A percentile compares a stretch with the other conserved stretches of the same genome.
Conservation (phyloP, 1,140 invertebrate genomes). For the Mycetomoellerius zeteki region DNA sequence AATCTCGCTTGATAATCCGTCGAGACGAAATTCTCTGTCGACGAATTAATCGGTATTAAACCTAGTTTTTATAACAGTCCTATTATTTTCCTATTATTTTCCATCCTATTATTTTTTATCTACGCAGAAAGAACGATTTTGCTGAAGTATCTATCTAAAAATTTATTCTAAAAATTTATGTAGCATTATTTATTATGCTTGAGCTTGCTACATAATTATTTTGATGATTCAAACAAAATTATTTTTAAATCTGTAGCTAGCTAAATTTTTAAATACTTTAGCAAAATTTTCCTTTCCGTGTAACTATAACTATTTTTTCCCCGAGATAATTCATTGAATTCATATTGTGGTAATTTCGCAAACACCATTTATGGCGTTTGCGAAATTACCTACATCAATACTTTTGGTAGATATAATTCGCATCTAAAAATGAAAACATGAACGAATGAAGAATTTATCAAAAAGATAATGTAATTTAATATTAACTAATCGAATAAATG, state of each 20-base stretch:
- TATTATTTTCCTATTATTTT: too few relatives aligned
- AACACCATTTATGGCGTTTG: neutral
- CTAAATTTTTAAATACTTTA: too few relatives aligned
- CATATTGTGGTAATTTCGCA: too few relatives aligned
- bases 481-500: neutral
- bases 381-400: neutral
- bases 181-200: too few relatives aligned
- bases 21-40: constrained; percentile 12
- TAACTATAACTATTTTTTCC: neutral
- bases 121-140: neutral
- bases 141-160: too few relatives aligned
- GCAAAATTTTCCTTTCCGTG: too few relatives aligned
- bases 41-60: constrained; percentile 40
- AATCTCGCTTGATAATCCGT: constrained; percentile 38
- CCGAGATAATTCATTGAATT: constrained; percentile 26
- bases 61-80: constrained; percentile 18
- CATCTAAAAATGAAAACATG: neutral
- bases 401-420: neutral
- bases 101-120: constrained; percentile 13
- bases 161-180: too few relatives aligned
- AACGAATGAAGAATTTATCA: neutral
- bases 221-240: too few relatives aligned
- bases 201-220: too few relatives aligned
- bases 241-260: too few relatives aligned
- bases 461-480: neutral